phyloP scores from a whole-genome alignment of 2,888 invertebrate species.

The Dryadula phaetusa region DNA sequence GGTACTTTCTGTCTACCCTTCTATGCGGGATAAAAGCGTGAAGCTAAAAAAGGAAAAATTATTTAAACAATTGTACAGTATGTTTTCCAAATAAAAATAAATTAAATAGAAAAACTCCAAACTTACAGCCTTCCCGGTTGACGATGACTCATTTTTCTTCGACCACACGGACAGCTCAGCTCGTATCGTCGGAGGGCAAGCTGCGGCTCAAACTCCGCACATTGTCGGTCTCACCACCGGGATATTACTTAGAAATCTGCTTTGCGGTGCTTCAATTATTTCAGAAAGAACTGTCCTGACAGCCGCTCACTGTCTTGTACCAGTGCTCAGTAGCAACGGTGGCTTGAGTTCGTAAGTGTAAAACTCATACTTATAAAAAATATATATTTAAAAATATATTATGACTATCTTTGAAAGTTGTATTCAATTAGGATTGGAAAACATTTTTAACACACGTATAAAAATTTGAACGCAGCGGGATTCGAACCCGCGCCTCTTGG shows the following conservation, averaged over 20 bases:
- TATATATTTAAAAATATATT: no score
- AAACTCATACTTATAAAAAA: no score
- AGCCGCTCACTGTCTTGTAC: conserved; percentile 68
- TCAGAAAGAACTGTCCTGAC: conserved; percentile 58
- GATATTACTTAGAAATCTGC: conserved; percentile 42
- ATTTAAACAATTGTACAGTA: no score
- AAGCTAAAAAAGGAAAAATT: no score
- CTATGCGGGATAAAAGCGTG: no score
- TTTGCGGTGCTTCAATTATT: conserved; percentile 67
- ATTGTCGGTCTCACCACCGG: conserved; percentile 53
- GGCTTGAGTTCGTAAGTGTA: conserved; percentile 41
- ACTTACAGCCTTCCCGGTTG: conserved; percentile 60
- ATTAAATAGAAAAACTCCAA: no score
- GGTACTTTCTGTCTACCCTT: no score
- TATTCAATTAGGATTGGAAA: no score
- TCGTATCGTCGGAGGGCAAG: conserved; percentile 65
- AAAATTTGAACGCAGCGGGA: no score
- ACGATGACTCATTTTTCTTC: conserved; percentile 60
- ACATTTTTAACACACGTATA: no score
- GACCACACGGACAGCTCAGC: conserved; percentile 53
- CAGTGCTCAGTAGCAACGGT: conserved; percentile 52
- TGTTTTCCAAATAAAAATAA: no score
- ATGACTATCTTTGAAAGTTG: not conserved
- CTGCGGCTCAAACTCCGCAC: conserved; percentile 62
- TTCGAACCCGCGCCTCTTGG: no score